Evolutionary conservation across 2,113 vertebrate genomes (phyloP), one percentile per base, ranked within the genome.

Genomic region (Phaethon lepturus): DNA sequence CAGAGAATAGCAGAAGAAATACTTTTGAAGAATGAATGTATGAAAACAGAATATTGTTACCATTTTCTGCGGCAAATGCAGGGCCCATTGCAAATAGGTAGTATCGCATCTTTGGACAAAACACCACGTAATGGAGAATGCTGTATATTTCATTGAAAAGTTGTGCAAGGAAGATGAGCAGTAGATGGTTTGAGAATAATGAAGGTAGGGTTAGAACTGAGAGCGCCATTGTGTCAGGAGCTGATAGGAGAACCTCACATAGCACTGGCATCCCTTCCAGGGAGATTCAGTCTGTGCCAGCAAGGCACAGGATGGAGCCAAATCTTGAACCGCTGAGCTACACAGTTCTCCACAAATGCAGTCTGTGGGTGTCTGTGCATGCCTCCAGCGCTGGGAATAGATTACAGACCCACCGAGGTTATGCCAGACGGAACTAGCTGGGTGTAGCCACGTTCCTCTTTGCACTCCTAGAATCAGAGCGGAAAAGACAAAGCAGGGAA

Each of bases 41-140:
- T 24, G 17, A 66, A 77, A 91, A 28, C 18, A 67, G 38, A 47
- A 5, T 38, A 33, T 75, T 5, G 2, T 8, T 86, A 28, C 26
- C 3, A 5, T 56, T 86, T 93, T 35, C 53, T 44, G 6, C 42
- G 40, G 42, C 31, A 78, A 49, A 40, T 29, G 3, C 23, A 56
- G 33, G 20, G 11, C 26, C 50, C 6, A 0, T 26, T 40, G 20
- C 66, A 62, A 71, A 40, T 13, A 60, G 17, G 16, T 73, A 16
- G 38, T 35, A 33, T 44, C 47, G 16, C 10, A 22, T 19, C 14
- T 81, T 62, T 63, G 68, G 78, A 42, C 8, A 33, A 71, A 38
- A 24, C 31, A 63, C 8, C 0, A 0, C 0, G 0, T 87, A 29
- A 11, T 9, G 9, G 52, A 28, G 29, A 15, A 13, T 71, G 49